Evolutionary conservation across 2,113 vertebrate genomes (phyloP).

Genomic region (human (Homo sapiens)): GRCh38 chr16:67252501-67253000

Average conservation of each 20-base stretch:
- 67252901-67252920: constrained; percentile 7
- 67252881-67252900: not conserved
- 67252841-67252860: constrained; percentile 86
- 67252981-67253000: not conserved
- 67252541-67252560: constrained; percentile 97
- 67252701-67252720: constrained; percentile 96
- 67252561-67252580: constrained; percentile 94
- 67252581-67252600: constrained; percentile 97
- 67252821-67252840: constrained; percentile 85
- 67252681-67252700: constrained; percentile 96
- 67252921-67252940: not conserved
- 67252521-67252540: constrained; percentile 79
- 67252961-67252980: constrained; percentile 1
- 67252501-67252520: not conserved
- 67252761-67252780: constrained; percentile 95
- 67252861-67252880: not conserved
- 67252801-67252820: constrained; percentile 93
- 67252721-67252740: constrained; percentile 98
- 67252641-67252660: constrained; percentile 95
- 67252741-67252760: constrained; percentile 96
- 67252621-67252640: constrained; percentile 93
- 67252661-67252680: constrained; percentile 98
- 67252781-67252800: constrained; percentile 97
- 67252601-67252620: constrained; percentile 95
- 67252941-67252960: not conserved